A percentile compares a stretch with the other conserved stretches of the same genome.
phyloP scores from a whole-genome alignment of 64 coral and sea anemone species.

The Actinia tenebrosa region DNA sequence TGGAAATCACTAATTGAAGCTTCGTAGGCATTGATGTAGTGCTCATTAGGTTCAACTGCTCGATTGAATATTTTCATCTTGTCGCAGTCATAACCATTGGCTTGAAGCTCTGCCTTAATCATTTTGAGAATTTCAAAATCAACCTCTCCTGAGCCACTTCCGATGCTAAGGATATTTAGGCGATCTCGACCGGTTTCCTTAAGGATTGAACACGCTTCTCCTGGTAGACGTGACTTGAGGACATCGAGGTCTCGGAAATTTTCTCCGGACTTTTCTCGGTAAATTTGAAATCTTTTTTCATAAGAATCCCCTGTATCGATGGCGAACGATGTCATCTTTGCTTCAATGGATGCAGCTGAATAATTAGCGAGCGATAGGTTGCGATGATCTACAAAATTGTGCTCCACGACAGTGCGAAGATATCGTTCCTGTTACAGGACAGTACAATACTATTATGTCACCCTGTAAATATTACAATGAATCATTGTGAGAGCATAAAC shows the following conservation, averaged over 20 bases:
- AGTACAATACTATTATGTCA: too few relatives aligned
- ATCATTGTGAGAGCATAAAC: too few relatives aligned
- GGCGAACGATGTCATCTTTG: neutral
- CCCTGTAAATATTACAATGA: too few relatives aligned
- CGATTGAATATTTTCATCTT: slow-evolving; percentile 33
- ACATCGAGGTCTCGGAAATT: neutral
- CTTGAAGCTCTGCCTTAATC: slow-evolving; percentile 21
- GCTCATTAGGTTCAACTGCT: slow-evolving; percentile 17
- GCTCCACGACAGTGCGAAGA: too few relatives aligned
- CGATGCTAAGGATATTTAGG: slow-evolving; percentile 37
- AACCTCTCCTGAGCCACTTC: slow-evolving; percentile 21
- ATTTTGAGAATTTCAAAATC: slow-evolving; percentile 44
- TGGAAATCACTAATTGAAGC: neutral
- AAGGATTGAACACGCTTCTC: neutral
- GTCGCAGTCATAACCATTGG: neutral
- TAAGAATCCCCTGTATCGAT: neutral
- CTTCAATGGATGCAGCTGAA: neutral
- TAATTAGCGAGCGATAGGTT: neutral
- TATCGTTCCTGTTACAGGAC: too few relatives aligned
- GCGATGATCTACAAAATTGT: too few relatives aligned
- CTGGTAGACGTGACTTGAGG: neutral
- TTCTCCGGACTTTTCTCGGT: neutral
- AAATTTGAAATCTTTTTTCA: neutral
- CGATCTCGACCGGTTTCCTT: neutral
- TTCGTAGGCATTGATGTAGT: slow-evolving; percentile 3